phyloP scores from a whole-genome alignment of 2,888 invertebrate genomes.

The Folsomia manolachei region DNA sequence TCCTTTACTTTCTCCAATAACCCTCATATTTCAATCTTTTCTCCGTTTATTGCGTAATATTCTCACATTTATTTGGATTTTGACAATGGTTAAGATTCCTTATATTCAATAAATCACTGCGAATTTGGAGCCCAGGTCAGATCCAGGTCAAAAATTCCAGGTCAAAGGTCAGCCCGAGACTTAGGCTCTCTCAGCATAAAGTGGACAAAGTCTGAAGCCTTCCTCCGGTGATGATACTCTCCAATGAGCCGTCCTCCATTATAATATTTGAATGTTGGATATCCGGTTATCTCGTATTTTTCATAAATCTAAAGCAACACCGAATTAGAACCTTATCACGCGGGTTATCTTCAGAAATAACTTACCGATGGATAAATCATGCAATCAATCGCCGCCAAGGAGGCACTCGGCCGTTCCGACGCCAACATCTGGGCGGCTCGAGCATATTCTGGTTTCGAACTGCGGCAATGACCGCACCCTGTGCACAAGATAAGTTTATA shows the following conservation, averaged over 20 bases:
- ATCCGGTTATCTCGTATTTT: conserved; percentile 67
- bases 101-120: too few species aligned
- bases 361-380: conserved; percentile 18
- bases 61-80: too few species aligned
- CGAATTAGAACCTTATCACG: background rate
- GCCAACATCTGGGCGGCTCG: conserved; percentile 59
- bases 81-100: too few species aligned
- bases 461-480: background rate
- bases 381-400: conserved; percentile 63
- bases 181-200: conserved; percentile 56
- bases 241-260: conserved; percentile 63
- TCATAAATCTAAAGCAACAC: conserved; percentile 7
- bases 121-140: too few species aligned
- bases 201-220: conserved; percentile 59
- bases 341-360: background rate
- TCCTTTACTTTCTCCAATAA: too few species aligned
- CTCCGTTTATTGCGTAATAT: too few species aligned
- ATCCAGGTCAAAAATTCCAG: too few species aligned
- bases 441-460: conserved; percentile 60
- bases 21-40: too few species aligned
- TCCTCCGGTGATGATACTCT: conserved; percentile 62
- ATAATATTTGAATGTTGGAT: conserved; percentile 76
- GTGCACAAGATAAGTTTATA: too few species aligned
- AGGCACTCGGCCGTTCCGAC: conserved; percentile 54
- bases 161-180: background rate